phyloP scores from a whole-genome alignment of 2,797 vertebrate genomes.

The Hylomyscus alleni region DNA sequence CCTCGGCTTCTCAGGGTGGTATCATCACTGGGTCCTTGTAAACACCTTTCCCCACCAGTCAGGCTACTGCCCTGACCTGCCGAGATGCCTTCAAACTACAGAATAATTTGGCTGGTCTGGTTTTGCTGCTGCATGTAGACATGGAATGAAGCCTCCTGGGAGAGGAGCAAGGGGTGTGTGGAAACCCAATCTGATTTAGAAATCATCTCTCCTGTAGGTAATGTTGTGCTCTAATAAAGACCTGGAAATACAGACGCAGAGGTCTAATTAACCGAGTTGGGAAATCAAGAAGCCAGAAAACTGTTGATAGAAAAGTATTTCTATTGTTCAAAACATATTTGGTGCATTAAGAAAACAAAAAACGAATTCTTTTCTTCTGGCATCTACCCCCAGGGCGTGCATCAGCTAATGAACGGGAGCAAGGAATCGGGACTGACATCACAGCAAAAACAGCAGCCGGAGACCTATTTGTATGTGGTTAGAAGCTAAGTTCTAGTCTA shows the following conservation, averaged over 20 bases:
- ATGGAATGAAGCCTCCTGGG: slow-evolving; percentile 62
- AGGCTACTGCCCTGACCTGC: slow-evolving; percentile 82
- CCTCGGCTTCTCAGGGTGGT: slow-evolving; percentile 74
- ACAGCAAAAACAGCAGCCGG: slow-evolving; percentile 81
- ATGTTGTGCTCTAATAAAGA: slow-evolving; percentile 83
- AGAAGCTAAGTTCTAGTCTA: slow-evolving; percentile 82
- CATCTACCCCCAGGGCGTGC: slow-evolving; percentile 66
- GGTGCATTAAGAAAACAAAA: slow-evolving; percentile 84
- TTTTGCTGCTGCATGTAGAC: slow-evolving; percentile 76
- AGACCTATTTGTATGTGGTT: slow-evolving; percentile 85
- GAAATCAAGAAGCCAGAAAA: slow-evolving; percentile 83
- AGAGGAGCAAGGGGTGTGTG: slow-evolving; percentile 67
- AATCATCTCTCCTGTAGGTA: slow-evolving; percentile 84
- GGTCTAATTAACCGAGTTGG: slow-evolving; percentile 83
- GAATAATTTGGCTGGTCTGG: slow-evolving; percentile 77
- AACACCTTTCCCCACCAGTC: slow-evolving; percentile 74
- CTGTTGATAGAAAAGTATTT: slow-evolving; percentile 82
- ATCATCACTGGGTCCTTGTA: slow-evolving; percentile 74
- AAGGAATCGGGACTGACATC: slow-evolving; percentile 86
- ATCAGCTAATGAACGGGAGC: slow-evolving; percentile 82
- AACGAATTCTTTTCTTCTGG: slow-evolving; percentile 82
- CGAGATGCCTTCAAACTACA: slow-evolving; percentile 51
- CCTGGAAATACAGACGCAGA: slow-evolving; percentile 82
- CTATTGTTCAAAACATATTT: slow-evolving; percentile 85
- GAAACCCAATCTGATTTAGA: slow-evolving; percentile 82